Conservation (phyloP, 2,888 invertebrate species). For the Acanthosepion lycidas region DNA sequence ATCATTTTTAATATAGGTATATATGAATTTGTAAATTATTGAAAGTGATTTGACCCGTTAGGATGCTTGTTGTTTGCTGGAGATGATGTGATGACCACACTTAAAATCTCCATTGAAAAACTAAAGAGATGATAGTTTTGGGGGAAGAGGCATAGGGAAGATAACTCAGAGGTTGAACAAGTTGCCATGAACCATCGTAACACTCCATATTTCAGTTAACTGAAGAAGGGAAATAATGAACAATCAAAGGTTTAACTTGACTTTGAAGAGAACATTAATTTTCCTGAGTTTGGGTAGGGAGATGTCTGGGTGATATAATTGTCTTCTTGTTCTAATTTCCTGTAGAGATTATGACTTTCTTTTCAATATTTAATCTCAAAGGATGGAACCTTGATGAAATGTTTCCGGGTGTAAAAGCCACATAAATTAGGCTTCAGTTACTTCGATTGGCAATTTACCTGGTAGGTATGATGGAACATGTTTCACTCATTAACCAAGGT, state of each 20-base stretch:
- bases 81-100: background rate
- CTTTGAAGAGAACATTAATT: background rate
- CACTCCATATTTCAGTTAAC: background rate
- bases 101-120: background rate
- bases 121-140: background rate
- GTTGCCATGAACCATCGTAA: background rate
- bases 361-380: background rate
- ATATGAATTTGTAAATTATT: no score
- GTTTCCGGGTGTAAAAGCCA: no score
- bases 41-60: no score
- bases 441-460: background rate
- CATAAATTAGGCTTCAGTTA: background rate
- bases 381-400: background rate
- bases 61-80: no score
- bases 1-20: no score
- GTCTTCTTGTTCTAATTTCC: background rate
- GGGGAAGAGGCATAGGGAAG: background rate
- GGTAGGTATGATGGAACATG: background rate
- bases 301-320: background rate
- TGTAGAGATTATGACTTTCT: background rate
- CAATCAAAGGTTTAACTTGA: background rate
- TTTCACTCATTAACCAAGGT: background rate
- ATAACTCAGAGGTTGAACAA: background rate
- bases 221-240: background rate
- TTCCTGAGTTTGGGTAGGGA: background rate